phyloP scores from a whole-genome alignment of 2,113 vertebrate species.

The Eptesicus fuscus region DNA sequence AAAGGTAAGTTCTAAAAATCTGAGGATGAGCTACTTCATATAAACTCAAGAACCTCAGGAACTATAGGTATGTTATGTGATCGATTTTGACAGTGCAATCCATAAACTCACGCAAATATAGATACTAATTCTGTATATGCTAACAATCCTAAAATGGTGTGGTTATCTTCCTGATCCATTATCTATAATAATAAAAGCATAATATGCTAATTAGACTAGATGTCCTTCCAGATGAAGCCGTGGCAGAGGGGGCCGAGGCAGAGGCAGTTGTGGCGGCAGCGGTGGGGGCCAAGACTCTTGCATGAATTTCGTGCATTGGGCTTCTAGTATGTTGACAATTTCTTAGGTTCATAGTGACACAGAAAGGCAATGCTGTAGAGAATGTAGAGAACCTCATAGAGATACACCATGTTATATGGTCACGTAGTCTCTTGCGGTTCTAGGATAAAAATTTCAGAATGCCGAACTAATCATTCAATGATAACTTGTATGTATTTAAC shows the following conservation, averaged over 20 bases:
- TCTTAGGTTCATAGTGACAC: neutral
- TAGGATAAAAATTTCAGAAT: neutral
- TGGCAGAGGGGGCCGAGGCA: too few species aligned
- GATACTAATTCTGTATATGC: neutral
- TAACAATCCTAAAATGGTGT: neutral
- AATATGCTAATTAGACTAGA: too few species aligned
- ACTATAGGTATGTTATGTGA: neutral
- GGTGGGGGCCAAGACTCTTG: too few species aligned
- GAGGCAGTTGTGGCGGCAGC: too few species aligned
- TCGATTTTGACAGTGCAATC: neutral
- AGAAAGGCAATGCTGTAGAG: neutral
- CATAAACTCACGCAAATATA: neutral
- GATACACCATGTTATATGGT: neutral
- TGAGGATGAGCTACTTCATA: neutral
- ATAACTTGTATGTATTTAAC: neutral
- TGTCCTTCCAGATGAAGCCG: too few species aligned
- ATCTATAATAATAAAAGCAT: too few species aligned
- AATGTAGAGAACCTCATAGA: neutral
- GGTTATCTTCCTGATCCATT: neutral
- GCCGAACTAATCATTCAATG: neutral
- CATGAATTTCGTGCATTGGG: too few species aligned
- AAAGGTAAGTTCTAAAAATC: neutral
- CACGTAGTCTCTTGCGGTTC: neutral
- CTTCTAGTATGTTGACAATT: neutral
- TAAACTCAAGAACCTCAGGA: neutral